Evolutionary conservation across 2,888 invertebrate genomes (phyloP).

Genomic region (Synergus laeviventris): DNA sequence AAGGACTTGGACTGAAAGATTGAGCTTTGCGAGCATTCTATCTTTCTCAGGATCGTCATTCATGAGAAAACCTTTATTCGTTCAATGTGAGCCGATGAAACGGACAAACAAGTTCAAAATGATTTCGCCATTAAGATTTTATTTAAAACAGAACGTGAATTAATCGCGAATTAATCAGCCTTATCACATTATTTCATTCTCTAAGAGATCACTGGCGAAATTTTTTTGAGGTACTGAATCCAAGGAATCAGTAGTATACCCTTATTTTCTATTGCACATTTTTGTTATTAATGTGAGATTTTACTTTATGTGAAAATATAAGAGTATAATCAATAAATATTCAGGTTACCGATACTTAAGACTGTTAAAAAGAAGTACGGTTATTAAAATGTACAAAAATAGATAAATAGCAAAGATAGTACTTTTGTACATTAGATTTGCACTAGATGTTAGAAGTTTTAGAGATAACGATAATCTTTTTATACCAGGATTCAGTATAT

Average conservation of each 20-base stretch:
- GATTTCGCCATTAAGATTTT: conserved; percentile 18
- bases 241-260: conserved; percentile 23
- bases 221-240: conserved; percentile 23
- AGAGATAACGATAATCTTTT: not conserved
- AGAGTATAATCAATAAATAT: conserved; percentile 21
- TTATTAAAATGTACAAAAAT: conserved; percentile 34
- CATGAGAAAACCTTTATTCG: conserved; percentile 12
- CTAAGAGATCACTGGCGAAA: conserved; percentile 16
- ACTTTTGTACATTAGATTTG: conserved; percentile 36
- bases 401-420: conserved; percentile 18
- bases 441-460: not conserved
- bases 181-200: not conserved
- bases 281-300: conserved; percentile 9
- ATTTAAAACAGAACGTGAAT: not conserved
- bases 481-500: not conserved
- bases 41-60: conserved; percentile 36
- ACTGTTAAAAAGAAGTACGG: conserved; percentile 38
- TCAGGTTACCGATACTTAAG: conserved; percentile 40
- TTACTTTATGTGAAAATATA: not conserved
- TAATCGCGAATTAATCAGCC: not conserved
- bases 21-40: conserved; percentile 27
- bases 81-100: conserved; percentile 31
- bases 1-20: conserved; percentile 55
- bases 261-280: not conserved
- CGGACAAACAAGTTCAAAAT: not conserved